Percentiles rank a stretch among this genome's conserved stretches.
These are phyloP conservation scores for Crotalus tigris DNA, from an alignment of 2,113 vertebrate species.

Conservation along the genomic window DNA sequence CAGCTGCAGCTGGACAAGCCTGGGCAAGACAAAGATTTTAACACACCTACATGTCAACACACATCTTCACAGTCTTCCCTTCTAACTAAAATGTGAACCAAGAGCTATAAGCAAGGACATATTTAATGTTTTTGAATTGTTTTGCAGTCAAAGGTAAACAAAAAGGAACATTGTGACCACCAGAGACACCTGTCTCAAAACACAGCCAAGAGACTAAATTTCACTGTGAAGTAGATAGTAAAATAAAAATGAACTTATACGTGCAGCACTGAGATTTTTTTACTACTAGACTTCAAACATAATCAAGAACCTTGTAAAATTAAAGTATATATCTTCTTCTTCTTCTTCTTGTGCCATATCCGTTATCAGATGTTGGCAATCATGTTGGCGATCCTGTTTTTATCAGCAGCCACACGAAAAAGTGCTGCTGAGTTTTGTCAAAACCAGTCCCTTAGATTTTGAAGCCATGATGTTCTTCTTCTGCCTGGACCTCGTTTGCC, in stretches of 20 bases:
- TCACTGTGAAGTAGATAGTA: neutral
- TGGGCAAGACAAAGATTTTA: constrained; percentile 34
- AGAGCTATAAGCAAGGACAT: constrained; percentile 9
- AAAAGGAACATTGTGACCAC: neutral
- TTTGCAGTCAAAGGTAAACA: neutral
- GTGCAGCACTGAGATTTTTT: neutral
- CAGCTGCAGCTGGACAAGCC: constrained; percentile 47
- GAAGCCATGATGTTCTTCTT: too few relatives aligned
- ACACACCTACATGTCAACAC: neutral
- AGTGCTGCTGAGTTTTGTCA: too few relatives aligned
- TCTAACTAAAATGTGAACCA: neutral
- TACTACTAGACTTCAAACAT: accelerated
- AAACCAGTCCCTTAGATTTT: too few relatives aligned
- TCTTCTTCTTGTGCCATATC: too few relatives aligned
- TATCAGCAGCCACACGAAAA: too few relatives aligned
- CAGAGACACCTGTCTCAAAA: constrained; percentile 13
- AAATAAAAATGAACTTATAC: constrained; percentile 17
- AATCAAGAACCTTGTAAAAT: neutral
- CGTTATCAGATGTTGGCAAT: too few relatives aligned
- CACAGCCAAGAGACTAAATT: neutral
- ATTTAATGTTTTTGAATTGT: neutral
- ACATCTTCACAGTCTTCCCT: neutral
- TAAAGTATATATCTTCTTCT: neutral
- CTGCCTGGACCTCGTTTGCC: too few relatives aligned
- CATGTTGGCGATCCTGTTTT: too few relatives aligned